phyloP scores from a whole-genome alignment of 2,113 vertebrate species.

The Rhipidura dahli region DNA sequence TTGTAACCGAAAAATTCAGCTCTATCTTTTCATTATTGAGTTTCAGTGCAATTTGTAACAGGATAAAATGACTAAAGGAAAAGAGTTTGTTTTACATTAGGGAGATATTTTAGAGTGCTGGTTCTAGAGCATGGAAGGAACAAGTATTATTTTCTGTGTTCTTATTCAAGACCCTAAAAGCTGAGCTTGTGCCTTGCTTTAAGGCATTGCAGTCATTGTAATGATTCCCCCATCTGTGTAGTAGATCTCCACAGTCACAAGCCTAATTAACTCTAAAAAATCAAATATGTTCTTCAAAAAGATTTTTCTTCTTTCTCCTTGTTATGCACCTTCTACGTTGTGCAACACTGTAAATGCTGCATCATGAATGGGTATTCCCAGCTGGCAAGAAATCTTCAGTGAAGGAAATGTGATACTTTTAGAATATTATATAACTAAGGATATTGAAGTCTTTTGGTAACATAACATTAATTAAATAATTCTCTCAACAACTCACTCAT shows the following conservation, averaged over 20 bases:
- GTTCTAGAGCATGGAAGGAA: slow-evolving; percentile 16
- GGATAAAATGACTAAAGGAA: not conserved
- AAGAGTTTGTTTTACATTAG: slow-evolving; percentile 21
- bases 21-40: slow-evolving; percentile 38
- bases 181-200: not conserved
- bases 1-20: not conserved
- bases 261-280: not conserved
- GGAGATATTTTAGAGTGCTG: slow-evolving; percentile 25
- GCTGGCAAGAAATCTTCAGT: not conserved
- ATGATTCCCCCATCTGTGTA: not conserved
- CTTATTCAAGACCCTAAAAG: slow-evolving; percentile 22
- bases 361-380: not conserved
- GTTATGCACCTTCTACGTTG: not conserved
- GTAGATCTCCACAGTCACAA: not conserved
- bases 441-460: not conserved
- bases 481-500: not conserved
- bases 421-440: not conserved
- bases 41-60: slow-evolving; percentile 12
- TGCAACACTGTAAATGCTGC: not conserved
- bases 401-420: not conserved
- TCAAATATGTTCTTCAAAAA: not conserved
- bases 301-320: not conserved
- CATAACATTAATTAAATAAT: not conserved
- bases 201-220: not conserved
- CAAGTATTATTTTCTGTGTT: slow-evolving; percentile 12